Evolutionary conservation across 2,888 invertebrate genomes (phyloP), one percentile per base, ranked within the genome.

Genomic region (Carpatolechia fugitivella): DNA sequence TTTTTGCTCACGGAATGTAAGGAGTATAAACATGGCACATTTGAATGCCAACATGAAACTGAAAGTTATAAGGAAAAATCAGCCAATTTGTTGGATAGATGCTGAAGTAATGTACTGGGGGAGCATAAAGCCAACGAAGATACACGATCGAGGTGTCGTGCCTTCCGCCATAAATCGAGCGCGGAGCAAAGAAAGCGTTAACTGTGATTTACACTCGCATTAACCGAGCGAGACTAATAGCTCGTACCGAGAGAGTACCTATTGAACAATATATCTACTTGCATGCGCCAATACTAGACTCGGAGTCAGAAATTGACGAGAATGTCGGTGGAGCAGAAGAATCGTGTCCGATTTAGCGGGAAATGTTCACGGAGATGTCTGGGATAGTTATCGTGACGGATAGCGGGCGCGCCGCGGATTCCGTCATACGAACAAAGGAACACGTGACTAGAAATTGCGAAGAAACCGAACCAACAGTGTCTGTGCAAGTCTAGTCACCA

Each of bases 121-220:
- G 66, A 70, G 64, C 70, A 76, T 68, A 69, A 72, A 72, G 66
- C 66, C 68, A 65, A 56, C 62, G 66, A 70, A 76, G 75, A 75
- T 72, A 74, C 74, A 76, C 72, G 72, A 69, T 71, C 72, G 68
- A 72, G 64, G 71, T 73, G 72, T 69, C 73, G 73, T 70, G 70
- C 72, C 69, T 73, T 69, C 63, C 67, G 66, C 80, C 69, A 80
- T 85, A 85, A 84, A 85, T 86, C 78, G 72, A 66, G 13, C 44
- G 63, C 60, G 68, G 66, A 68, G 78, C 69, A 78, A 81, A 82
- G 80, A 84, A 82, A 81, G 77, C 78, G 77, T 81, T 84, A 84
- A 82, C 82, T 72, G 78, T 84, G 85, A 86, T 85, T 84, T 85
- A 84, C 76, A 71, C 72, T 74, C 71, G 62, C 72, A 74, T 72